phyloP scores from a whole-genome alignment of 2,888 invertebrate species.

The Anaspis maculata region DNA sequence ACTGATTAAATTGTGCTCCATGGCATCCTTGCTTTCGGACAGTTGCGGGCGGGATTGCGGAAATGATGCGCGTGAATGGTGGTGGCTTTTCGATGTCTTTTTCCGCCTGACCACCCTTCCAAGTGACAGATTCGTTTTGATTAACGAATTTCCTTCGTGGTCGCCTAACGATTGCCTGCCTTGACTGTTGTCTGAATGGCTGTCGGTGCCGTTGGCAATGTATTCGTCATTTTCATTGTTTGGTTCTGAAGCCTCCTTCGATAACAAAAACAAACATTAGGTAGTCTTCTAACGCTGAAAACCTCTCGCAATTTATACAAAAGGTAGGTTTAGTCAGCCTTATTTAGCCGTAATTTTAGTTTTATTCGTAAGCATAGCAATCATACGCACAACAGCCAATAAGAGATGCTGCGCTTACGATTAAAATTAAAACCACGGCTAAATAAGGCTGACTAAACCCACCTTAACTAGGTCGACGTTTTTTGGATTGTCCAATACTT shows the following conservation, averaged over 20 bases:
- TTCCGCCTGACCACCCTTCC: constrained; percentile 63
- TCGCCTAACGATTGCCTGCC: constrained; percentile 36
- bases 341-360: no score
- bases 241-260: not conserved
- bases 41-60: constrained; percentile 52
- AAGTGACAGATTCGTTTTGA: constrained; percentile 60
- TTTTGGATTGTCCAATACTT: constrained; percentile 11
- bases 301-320: no score
- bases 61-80: constrained; percentile 56
- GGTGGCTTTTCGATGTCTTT: constrained; percentile 41
- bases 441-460: no score
- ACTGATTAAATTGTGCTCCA: constrained; percentile 45
- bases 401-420: no score
- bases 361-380: no score
- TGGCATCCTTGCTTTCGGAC: constrained; percentile 44
- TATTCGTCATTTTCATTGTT: constrained; percentile 26
- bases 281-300: no score
- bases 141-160: constrained; percentile 51
- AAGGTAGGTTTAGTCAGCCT: no score
- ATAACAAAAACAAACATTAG: no score
- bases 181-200: no score
- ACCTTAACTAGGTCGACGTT: not conserved
- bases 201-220: constrained; percentile 34
- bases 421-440: no score
- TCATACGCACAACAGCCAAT: no score